Evolutionary conservation across 1,140 invertebrate species (phyloP), one percentile per base, ranked within the genome.

Genomic region (Fopius arisanus): DNA sequence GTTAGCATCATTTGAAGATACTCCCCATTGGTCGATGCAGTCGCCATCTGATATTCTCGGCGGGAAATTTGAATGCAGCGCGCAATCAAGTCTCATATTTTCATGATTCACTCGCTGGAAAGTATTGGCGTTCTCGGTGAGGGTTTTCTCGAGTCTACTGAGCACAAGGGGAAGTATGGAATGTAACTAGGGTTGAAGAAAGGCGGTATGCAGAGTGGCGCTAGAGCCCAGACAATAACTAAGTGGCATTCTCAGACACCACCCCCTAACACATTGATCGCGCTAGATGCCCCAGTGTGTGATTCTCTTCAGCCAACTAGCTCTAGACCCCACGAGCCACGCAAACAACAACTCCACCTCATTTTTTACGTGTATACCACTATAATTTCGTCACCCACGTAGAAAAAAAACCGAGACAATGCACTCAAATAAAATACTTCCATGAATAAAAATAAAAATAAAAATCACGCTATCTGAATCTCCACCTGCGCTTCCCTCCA

Each of bases 221-320:
- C 71, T 77, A 77, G 77, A 79, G 28, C 63, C 75, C 80, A 80
- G 82, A 83, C 80, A 83, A 82, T 82, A 79, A 83, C 80, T 79
- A 82, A 83, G 82, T 81, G 80, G 80, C 78, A 78, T 83, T 81
- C 79, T 82, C 82, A 83, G 82, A 83, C 82, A 76, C 78, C n/a
- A n/a, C 31, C 66, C 71, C 67, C 37, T 48, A 29, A 14, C 63
- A 65, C 74, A 75, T 75, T 75, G 74, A 75, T 75, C 74, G 69
- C 74, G 75, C 75, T 75, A 77, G 77, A 82, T 81, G 76, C 78
- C 70, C 69, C 76, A 54, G 29, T 54, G 28, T 48, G 16, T 7
- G 43, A 48, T 48, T 48, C 43, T 19, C 16, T 48, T n/a, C 14
- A 14, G 43, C 16, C 43, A 48, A 16, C 43, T 48, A 48, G 6